Evolutionary conservation across 2,888 invertebrate genomes (phyloP), one percentile per base, ranked within the genome.

Genomic region (Pinctada fucata): DNA sequence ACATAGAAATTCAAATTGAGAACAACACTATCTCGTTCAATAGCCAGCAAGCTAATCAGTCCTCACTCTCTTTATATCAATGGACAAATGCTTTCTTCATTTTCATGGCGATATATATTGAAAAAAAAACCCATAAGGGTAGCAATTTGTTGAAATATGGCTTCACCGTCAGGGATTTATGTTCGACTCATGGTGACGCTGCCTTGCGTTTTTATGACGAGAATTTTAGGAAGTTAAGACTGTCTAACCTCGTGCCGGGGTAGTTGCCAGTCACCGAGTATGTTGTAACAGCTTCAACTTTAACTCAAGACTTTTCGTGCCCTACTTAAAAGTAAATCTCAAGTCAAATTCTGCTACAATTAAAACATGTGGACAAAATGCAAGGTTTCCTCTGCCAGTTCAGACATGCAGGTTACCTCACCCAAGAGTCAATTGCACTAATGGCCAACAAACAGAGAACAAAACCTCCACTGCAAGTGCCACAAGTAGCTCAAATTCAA

Each of bases 1-100:
- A n/a, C n/a, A n/a, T n/a, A n/a, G n/a, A n/a, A n/a, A n/a, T n/a
- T n/a, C n/a, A n/a, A n/a, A n/a, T n/a, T n/a, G n/a, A n/a, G n/a
- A n/a, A n/a, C n/a, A n/a, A n/a, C n/a, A n/a, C n/a, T n/a, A n/a
- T n/a, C n/a, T n/a, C n/a, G n/a, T n/a, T n/a, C n/a, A n/a, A n/a
- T 49, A 13, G 1, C 68, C 3, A 68, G 3, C 47, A 8, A 13
- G 4, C 13, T 65, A 6, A 3, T 6, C 65, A 65, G 31, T 3
- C 65, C 3, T n/a, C 65, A 16, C 65, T 72, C n/a, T 52, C 72
- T 8, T 45, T 72, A 16, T 45, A 72, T 52, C 72, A 72, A n/a
- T 72, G 72, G 72, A 52, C 52, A 58, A 72, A 47, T 58, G 72
- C 72, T 16, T 72, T 72, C 31, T 52, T 52, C 72, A 70, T 70